These are phyloP conservation scores for human DNA, from an alignment of 2,113 vertebrate species.

Conservation along the genomic window DNA sequence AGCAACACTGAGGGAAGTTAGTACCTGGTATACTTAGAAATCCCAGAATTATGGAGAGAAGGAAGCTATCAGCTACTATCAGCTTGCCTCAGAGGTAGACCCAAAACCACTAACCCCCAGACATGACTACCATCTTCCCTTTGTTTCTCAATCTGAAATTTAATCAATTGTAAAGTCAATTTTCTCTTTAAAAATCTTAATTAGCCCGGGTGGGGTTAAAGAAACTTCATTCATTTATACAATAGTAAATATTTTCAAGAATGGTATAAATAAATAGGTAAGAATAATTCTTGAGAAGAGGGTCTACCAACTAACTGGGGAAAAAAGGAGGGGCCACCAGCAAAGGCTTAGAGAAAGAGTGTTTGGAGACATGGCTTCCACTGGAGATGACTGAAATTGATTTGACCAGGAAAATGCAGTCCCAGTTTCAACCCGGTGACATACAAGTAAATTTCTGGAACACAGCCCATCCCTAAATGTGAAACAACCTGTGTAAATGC, in stretches of 20 bases:
- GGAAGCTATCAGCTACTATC: background rate
- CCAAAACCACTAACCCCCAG: background rate
- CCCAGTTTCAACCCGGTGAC: background rate
- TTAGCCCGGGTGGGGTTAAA: background rate
- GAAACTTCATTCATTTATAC: background rate
- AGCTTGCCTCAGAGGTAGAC: background rate
- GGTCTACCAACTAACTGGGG: background rate
- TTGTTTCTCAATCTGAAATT: conserved; percentile 24
- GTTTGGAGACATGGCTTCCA: background rate
- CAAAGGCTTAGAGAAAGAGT: background rate
- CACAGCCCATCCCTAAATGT: background rate
- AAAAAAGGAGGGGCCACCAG: no score
- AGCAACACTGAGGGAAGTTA: background rate
- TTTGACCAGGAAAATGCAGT: background rate
- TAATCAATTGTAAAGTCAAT: background rate
- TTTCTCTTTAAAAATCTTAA: background rate
- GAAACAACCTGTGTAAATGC: background rate
- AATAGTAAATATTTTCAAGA: background rate
- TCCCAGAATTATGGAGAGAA: background rate
- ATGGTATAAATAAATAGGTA: background rate
- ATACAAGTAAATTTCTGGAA: background rate
- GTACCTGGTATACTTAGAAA: background rate
- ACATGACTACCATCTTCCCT: background rate
- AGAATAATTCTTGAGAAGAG: background rate
- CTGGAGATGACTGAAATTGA: background rate